Evolutionary conservation across 2,888 invertebrate genomes (phyloP), one percentile per base, ranked within the genome.

Genomic region (Odontomyia ornata): DNA sequence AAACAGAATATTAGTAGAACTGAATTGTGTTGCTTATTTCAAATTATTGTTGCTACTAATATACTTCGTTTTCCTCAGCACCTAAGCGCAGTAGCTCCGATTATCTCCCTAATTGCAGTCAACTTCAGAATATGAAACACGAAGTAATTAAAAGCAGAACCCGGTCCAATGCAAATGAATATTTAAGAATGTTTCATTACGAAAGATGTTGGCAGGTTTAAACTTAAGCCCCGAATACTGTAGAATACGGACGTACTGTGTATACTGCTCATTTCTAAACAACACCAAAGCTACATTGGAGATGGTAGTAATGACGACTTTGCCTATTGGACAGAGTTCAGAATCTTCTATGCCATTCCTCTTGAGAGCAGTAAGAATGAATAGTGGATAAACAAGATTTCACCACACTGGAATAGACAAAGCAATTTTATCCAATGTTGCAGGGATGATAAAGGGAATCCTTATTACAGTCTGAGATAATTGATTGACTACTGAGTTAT

Each of bases 61-160:
- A 36, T 36, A 9, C 9, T 36, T 36, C 36, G 36, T 36, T 36
- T 36, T 36, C 36, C 36, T 5, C 36, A 5, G 36, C 9, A 36
- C 36, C n/a, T 36, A 36, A 36, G 36, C 36, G 5, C 36, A 9
- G 9, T 3, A 3, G 36, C 36, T 9, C 3, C 36, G 36, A 36
- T 36, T 36, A 36, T 36, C 36, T 36, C 36, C 36, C 36, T 36
- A 36, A 36, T 36, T 36, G 36, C 18, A 52, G 52, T 18, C 52
- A 52, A 52, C 52, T 52, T n/a, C 4, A 52, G 52, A 67, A 30
- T 73, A 73, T 36, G 73, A 30, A 60, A 60, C 43, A 73, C 36
- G 73, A 23, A 36, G 73, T 73, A 36, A 73, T 73, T 73, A 73
- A 73, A 73, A 73, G 73, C 60, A 36, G 60, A 60, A 60, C 60